Conservation (phyloP, 1,140 invertebrate species). For the Penaeus chinensis region DNA sequence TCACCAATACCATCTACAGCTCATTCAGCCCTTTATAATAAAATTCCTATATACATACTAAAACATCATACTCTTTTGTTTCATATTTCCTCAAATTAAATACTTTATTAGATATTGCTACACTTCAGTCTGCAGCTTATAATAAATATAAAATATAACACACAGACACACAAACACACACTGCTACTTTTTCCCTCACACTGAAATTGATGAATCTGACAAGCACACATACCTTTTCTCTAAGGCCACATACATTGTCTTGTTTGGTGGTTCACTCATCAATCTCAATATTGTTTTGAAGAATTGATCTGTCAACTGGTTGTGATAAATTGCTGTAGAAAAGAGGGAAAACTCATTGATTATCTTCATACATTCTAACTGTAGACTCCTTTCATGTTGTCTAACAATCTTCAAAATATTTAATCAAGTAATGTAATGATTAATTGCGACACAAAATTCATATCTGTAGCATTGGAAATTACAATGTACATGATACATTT, state of each 20-base stretch:
- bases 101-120: too few relatives aligned
- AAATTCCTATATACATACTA: too few relatives aligned
- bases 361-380: neutral
- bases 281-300: conserved; percentile 79
- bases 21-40: too few relatives aligned
- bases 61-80: too few relatives aligned
- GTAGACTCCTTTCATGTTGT: neutral
- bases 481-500: too few relatives aligned
- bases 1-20: neutral
- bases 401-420: neutral
- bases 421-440: neutral
- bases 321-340: conserved; percentile 80
- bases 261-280: conserved; percentile 73
- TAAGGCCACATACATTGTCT: conserved; percentile 81
- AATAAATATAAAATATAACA: neutral
- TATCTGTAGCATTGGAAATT: too few relatives aligned
- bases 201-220: too few relatives aligned
- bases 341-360: neutral
- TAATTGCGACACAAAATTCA: too few relatives aligned
- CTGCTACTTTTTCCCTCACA: too few relatives aligned
- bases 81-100: too few relatives aligned
- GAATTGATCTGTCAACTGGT: conserved; percentile 84
- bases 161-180: neutral
- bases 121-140: too few relatives aligned
- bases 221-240: conserved; percentile 74